phyloP scores from a whole-genome alignment of 2,113 vertebrate genomes.

The Anguilla japonica region DNA sequence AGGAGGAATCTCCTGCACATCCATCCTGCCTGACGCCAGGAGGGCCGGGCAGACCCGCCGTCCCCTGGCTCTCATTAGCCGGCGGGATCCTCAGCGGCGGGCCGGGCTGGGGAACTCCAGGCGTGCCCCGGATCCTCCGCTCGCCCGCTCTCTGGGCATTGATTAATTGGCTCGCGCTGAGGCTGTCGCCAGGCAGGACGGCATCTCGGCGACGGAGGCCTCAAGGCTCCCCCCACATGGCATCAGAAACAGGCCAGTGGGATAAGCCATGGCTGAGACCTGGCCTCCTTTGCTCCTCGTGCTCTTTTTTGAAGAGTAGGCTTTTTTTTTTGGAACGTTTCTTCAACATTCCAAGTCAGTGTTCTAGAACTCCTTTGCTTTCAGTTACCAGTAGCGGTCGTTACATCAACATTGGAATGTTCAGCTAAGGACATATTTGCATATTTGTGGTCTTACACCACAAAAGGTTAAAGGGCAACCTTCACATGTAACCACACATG shows the following conservation, averaged over 20 bases:
- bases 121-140: neutral
- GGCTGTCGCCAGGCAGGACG: conserved; percentile 1
- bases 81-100: neutral
- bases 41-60: neutral
- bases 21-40: neutral
- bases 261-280: neutral
- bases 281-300: neutral
- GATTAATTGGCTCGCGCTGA: conserved; percentile 11
- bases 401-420: too few species aligned
- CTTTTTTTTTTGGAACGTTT: too few species aligned
- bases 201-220: neutral
- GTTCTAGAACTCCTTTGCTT: too few species aligned
- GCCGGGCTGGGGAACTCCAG: neutral
- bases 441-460: too few species aligned
- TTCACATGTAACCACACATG: neutral
- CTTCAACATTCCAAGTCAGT: too few species aligned
- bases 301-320: neutral
- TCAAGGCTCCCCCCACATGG: neutral
- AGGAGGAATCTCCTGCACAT: neutral
- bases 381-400: too few species aligned
- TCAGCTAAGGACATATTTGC: too few species aligned
- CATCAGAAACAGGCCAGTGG: neutral
- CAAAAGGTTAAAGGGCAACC: neutral
- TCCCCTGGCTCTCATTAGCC: neutral
- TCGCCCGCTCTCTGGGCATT: neutral